These are phyloP conservation scores for Pseudochirops corinnae DNA, from an alignment of 2,797 vertebrate species.

Conservation along the genomic window DNA sequence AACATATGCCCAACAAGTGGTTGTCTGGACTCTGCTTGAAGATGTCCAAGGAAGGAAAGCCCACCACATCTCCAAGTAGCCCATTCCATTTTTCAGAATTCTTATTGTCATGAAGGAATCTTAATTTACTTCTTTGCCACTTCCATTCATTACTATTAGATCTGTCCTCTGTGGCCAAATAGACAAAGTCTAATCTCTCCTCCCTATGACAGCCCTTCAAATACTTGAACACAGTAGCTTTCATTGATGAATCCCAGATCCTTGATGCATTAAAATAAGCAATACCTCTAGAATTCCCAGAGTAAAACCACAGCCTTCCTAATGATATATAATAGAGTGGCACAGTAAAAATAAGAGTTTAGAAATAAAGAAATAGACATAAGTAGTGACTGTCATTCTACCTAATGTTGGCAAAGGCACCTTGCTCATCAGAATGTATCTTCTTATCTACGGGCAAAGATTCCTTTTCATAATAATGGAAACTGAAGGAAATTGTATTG, in stretches of 20 bases:
- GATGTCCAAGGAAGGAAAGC: neutral
- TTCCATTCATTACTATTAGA: neutral
- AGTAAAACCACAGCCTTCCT: neutral
- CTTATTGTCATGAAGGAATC: neutral
- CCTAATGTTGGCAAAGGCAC: constrained; percentile 36
- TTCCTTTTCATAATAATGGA: constrained; percentile 67
- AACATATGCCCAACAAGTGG: neutral
- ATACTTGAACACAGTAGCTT: neutral
- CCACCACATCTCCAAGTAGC: neutral
- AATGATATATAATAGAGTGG: neutral
- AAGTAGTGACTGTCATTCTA: constrained; percentile 31
- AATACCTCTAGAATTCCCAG: neutral
- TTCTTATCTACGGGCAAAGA: constrained; percentile 56
- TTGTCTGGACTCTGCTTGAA: neutral
- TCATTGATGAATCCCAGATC: neutral
- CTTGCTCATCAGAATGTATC: constrained; percentile 40
- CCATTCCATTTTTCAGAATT: neutral
- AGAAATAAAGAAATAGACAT: constrained; percentile 48
- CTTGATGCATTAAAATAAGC: neutral
- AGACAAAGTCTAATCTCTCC: neutral
- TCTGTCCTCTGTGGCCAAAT: neutral
- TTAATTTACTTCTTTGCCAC: neutral
- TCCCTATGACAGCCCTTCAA: neutral
- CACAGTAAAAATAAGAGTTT: neutral
- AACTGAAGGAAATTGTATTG: constrained; percentile 66